A percentile compares a stretch with the other conserved stretches of the same genome.
Conservation (phyloP, 2,888 invertebrate genomes). For the Salpingus planirostris region DNA sequence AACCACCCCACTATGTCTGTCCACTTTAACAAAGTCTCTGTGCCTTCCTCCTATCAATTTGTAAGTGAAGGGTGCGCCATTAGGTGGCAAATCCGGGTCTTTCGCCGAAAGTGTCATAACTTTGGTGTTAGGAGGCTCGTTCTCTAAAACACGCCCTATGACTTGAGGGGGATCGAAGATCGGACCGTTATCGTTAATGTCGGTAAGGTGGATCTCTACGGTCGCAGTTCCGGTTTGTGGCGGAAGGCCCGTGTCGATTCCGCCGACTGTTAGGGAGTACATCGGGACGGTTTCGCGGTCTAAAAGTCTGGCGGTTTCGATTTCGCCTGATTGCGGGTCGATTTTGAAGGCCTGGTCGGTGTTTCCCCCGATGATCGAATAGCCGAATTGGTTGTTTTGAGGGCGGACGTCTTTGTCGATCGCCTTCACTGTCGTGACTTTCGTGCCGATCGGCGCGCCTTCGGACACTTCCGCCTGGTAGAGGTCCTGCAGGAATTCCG, state of each 20-base stretch:
- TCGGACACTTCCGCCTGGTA: slow-evolving; percentile 79
- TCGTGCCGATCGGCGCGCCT: slow-evolving; percentile 64
- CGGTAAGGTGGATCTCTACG: slow-evolving; percentile 69
- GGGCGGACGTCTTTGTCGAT: slow-evolving; percentile 85
- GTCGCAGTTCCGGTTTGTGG: slow-evolving; percentile 87
- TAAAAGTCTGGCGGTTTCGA: slow-evolving; percentile 64
- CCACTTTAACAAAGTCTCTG: slow-evolving; percentile 64
- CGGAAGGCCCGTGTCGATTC: slow-evolving; percentile 80
- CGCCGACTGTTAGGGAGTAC: slow-evolving; percentile 73
- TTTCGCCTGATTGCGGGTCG: slow-evolving; percentile 76
- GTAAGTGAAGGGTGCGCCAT: slow-evolving; percentile 85
- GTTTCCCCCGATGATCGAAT: slow-evolving; percentile 80
- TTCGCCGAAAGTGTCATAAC: slow-evolving; percentile 78
- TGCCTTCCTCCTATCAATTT: slow-evolving; percentile 69
- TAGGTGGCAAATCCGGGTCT: slow-evolving; percentile 83
- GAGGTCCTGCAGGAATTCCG: slow-evolving; percentile 71
- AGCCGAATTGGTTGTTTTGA: slow-evolving; percentile 86
- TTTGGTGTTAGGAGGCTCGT: slow-evolving; percentile 73
- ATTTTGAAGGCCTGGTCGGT: slow-evolving; percentile 76
- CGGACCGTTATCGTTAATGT: slow-evolving; percentile 92
- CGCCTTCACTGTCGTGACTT: slow-evolving; percentile 71
- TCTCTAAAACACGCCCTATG: slow-evolving; percentile 74
- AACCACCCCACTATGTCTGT: slow-evolving; percentile 71
- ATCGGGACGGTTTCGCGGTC: slow-evolving; percentile 72
- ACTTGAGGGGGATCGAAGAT: slow-evolving; percentile 63